Evolutionary conservation across 2,888 invertebrate genomes (phyloP).

Genomic region (Leptopilina drosophilae): DNA sequence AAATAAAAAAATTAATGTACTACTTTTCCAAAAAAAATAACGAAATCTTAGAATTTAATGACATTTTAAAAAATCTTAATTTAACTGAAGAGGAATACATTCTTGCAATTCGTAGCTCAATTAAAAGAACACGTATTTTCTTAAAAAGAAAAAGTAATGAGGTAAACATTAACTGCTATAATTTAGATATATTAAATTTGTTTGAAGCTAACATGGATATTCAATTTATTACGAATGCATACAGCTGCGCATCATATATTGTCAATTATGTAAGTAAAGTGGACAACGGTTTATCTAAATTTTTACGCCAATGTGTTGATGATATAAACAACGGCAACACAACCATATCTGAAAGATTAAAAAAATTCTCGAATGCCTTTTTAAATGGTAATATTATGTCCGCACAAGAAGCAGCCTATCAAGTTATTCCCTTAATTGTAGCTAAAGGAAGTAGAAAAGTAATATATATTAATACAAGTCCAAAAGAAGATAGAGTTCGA

Average conservation of each 20-base stretch:
- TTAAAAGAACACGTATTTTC: conserved; percentile 8
- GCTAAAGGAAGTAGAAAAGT: conserved; percentile 2
- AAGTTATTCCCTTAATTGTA: conserved; percentile 7
- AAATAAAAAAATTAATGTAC: conserved; percentile 20
- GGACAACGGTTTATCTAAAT: background rate
- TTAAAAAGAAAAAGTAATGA: background rate
- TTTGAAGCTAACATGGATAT: conserved; percentile 7
- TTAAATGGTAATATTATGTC: conserved; percentile 31
- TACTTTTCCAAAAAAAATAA: conserved; percentile 1
- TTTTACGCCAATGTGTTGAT: background rate
- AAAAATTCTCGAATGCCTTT: conserved; percentile 13
- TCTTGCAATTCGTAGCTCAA: background rate
- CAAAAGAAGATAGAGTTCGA: background rate
- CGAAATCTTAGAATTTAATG: background rate
- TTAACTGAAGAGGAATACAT: conserved; percentile 17
- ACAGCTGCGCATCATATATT: background rate
- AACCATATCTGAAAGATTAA: background rate
- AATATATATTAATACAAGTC: conserved; percentile 1
- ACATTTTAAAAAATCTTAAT: conserved; percentile 26
- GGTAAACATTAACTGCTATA: background rate
- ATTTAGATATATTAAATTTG: background rate
- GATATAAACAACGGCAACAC: conserved; percentile 7
- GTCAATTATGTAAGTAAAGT: conserved; percentile 2
- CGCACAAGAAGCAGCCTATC: conserved; percentile 16
- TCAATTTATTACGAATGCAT: background rate